A percentile compares a stretch with the other conserved stretches of the same genome.
Evolutionary conservation across 2,113 vertebrate genomes (phyloP).

Genomic region (Pantherophis guttatus): DNA sequence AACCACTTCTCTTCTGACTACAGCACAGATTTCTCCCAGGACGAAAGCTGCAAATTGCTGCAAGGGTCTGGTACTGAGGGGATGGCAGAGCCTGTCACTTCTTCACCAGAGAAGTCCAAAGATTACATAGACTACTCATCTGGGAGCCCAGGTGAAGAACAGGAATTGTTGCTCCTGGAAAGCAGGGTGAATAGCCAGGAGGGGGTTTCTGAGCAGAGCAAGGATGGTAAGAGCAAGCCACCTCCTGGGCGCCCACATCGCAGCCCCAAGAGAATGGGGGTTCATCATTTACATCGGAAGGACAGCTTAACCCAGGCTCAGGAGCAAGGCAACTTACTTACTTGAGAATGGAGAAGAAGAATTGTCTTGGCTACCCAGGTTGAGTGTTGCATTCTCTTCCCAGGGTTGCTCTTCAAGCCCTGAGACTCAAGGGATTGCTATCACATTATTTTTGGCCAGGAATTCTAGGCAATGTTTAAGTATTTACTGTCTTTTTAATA

Average conservation of each 20-base stretch:
- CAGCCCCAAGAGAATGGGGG: constrained; percentile 95
- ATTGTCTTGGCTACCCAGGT: not conserved
- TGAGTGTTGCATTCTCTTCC: constrained; percentile 10
- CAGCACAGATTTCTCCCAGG: constrained; percentile 71
- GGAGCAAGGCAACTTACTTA: constrained; percentile 93
- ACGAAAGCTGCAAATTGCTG: constrained; percentile 72
- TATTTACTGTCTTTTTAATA: constrained; percentile 60
- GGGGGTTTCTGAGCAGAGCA: constrained; percentile 42
- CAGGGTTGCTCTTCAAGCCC: constrained; percentile 1
- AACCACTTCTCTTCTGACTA: constrained; percentile 67
- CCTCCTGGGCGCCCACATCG: constrained; percentile 76
- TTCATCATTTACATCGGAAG: constrained; percentile 94
- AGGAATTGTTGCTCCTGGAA: constrained; percentile 72
- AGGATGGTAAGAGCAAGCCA: constrained; percentile 61
- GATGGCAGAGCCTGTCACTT: constrained; percentile 54
- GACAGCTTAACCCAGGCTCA: constrained; percentile 95
- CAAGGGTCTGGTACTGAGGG: constrained; percentile 51
- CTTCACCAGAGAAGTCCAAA: constrained; percentile 51
- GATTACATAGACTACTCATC: constrained; percentile 70
- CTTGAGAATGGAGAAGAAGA: constrained; percentile 68
- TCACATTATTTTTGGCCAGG: fast-evolving
- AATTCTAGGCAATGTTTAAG: constrained; percentile 29
- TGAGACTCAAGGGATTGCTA: not conserved
- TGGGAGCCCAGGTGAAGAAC: constrained; percentile 75
- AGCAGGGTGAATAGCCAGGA: constrained; percentile 48